A percentile compares a stretch with the other conserved stretches of the same genome.
Evolutionary conservation across 2,797 vertebrate genomes (phyloP).

Genomic region (Buphagus erythrorhynchus): DNA sequence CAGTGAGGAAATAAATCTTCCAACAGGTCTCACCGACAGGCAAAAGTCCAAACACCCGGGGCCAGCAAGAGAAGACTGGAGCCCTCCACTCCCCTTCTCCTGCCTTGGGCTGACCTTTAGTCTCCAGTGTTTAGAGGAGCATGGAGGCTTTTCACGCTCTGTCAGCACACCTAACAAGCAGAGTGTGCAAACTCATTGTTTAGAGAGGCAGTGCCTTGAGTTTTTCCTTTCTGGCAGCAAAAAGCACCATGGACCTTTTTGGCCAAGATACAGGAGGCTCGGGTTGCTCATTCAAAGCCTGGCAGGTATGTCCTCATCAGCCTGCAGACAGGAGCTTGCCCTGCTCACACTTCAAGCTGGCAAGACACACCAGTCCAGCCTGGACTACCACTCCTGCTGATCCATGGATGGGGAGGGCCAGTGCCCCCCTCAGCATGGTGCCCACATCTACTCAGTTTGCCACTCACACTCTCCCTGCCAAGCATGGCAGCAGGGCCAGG

Average conservation of each 20-base stretch:
- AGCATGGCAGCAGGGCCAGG: background rate
- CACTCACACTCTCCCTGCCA: background rate
- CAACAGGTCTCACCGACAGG: accelerated
- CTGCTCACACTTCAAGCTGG: accelerated
- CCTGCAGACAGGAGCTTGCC: background rate
- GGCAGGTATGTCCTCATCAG: background rate
- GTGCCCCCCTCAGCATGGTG: background rate
- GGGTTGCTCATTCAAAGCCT: background rate
- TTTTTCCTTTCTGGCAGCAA: background rate
- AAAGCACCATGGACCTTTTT: background rate
- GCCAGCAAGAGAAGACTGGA: background rate
- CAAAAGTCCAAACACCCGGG: accelerated
- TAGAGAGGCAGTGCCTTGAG: background rate
- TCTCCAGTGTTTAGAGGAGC: background rate
- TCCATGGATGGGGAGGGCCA: background rate
- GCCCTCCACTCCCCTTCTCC: background rate
- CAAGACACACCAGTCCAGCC: accelerated
- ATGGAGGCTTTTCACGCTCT: accelerated
- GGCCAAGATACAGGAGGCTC: too few relatives aligned
- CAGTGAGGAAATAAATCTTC: background rate
- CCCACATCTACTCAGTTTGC: background rate
- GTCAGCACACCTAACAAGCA: background rate
- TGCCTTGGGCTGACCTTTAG: background rate
- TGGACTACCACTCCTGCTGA: background rate
- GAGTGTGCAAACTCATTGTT: background rate